Percentiles rank a stretch among this genome's conserved stretches.
Conservation (phyloP, 1,140 invertebrate species). For the Gryon sp. region DNA sequence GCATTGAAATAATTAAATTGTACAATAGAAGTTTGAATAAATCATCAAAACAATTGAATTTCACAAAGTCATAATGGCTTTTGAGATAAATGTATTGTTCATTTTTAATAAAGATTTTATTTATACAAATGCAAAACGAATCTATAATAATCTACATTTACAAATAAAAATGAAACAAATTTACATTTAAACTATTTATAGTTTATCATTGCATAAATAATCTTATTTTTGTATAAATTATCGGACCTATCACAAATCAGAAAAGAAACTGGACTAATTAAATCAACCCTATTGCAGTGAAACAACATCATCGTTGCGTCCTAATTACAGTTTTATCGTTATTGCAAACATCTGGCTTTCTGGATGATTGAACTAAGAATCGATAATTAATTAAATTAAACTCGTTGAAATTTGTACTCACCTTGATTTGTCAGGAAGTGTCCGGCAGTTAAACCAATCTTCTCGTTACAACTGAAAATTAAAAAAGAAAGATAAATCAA, state of each 20-base stretch:
- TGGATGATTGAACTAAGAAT: constrained; percentile 20
- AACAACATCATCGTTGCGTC: constrained; percentile 4
- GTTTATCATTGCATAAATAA: no score
- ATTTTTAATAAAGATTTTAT: no score
- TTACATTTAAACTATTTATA: no score
- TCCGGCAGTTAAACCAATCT: constrained; percentile 17
- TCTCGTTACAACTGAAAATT: constrained; percentile 20
- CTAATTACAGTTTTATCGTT: constrained; percentile 41
- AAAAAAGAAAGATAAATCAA: constrained; percentile 2
- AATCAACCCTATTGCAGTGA: constrained; percentile 9
- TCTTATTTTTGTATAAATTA: no score
- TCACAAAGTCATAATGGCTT: no score
- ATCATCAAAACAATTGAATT: no score
- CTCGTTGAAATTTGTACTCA: constrained; percentile 13
- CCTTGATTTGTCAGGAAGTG: constrained; percentile 34
- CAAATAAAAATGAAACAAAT: no score
- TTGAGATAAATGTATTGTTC: no score
- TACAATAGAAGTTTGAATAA: no score
- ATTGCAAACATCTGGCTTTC: not conserved
- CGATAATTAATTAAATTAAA: constrained; percentile 40
- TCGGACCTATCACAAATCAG: not conserved
- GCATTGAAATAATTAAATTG: no score
- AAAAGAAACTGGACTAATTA: constrained; percentile 5
- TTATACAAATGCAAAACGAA: no score
- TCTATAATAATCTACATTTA: no score